These are phyloP conservation scores for Scalopus aquaticus DNA, from an alignment of 2,113 vertebrate species.

Conservation along the genomic window DNA sequence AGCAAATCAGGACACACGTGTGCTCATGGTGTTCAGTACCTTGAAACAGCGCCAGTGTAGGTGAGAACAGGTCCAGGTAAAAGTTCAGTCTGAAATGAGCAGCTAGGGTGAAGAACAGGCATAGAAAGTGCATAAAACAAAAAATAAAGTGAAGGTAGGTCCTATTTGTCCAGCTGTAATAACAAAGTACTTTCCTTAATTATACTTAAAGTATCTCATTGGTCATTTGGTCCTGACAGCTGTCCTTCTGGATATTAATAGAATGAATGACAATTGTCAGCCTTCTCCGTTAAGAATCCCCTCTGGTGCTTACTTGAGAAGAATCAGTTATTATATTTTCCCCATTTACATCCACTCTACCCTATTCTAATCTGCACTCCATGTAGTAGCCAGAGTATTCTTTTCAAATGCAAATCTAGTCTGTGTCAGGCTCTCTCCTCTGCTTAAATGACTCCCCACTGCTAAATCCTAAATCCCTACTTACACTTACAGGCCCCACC, in stretches of 20 bases:
- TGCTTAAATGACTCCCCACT: neutral
- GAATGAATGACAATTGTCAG: neutral
- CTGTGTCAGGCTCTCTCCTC: neutral
- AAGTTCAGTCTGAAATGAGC: constrained; percentile 1
- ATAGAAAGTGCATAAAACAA: neutral
- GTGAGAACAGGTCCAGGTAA: neutral
- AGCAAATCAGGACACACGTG: neutral
- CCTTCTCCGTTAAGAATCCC: neutral
- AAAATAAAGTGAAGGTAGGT: neutral
- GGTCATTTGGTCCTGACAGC: neutral
- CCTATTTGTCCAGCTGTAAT: neutral
- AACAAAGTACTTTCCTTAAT: neutral
- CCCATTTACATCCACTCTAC: neutral
- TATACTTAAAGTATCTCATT: neutral
- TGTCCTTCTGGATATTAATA: neutral
- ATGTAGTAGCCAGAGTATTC: neutral
- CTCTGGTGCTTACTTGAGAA: neutral
- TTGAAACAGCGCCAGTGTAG: neutral
- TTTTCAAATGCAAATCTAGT: neutral
- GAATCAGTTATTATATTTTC: neutral
- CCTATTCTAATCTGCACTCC: neutral
- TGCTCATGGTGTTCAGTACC: neutral
- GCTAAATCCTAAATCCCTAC: neutral
- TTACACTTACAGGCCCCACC: neutral
- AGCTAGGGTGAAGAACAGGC: neutral